A percentile compares a stretch with the other conserved stretches of the same genome.
These are phyloP conservation scores for Myocastor coypus DNA, from an alignment of 2,113 vertebrate genomes.

Conservation along the genomic window DNA sequence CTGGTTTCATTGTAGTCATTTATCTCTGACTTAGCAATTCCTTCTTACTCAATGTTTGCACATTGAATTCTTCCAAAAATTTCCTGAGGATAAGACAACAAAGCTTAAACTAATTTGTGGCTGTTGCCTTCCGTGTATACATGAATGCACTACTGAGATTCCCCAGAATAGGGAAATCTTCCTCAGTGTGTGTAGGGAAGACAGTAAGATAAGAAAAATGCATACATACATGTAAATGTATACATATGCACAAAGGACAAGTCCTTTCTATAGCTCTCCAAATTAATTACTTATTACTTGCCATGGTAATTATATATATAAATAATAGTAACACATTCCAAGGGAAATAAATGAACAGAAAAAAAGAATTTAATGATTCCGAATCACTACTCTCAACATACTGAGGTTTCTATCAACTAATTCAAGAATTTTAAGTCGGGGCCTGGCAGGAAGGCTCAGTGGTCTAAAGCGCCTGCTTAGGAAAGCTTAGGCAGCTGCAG, in stretches of 20 bases:
- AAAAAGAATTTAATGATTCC: conserved; percentile 45
- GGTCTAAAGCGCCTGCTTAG: too few relatives aligned
- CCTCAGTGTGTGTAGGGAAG: not conserved
- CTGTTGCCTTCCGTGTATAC: not conserved
- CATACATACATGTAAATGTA: not conserved
- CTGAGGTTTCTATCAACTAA: not conserved
- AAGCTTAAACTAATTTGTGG: not conserved
- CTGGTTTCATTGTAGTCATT: not conserved
- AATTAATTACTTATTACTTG: conserved; percentile 4
- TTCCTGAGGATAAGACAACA: conserved; percentile 4
- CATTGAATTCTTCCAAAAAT: conserved; percentile 1
- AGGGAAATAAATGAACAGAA: conserved; percentile 41
- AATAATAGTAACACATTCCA: not conserved
- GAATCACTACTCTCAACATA: not conserved
- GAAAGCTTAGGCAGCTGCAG: too few relatives aligned
- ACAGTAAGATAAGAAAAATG: not conserved
- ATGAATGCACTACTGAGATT: not conserved
- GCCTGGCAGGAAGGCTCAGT: too few relatives aligned
- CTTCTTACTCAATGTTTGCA: not conserved
- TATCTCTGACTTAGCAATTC: conserved; percentile 27
- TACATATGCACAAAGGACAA: not conserved
- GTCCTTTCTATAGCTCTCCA: not conserved
- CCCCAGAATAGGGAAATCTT: not conserved
- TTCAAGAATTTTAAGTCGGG: not conserved
- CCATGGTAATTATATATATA: not conserved